Evolutionary conservation across 2,888 invertebrate species (phyloP), one percentile per base, ranked within the genome.

Genomic region (Leucophenga maculata): DNA sequence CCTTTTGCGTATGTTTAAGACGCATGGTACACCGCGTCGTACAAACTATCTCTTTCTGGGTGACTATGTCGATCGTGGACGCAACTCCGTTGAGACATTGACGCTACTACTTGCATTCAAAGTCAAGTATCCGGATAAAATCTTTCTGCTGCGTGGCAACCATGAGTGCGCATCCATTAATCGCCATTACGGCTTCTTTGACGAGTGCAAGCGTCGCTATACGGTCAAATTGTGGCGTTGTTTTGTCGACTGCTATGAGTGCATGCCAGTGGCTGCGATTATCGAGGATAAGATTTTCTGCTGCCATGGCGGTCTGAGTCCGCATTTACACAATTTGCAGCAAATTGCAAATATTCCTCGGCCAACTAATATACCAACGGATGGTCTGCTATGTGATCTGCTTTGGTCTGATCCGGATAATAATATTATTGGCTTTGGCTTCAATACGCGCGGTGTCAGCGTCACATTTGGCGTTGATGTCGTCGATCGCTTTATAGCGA

Each of bases 111-210:
- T 98, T 79, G 97, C 97, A 48, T 98, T 98, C 91, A 98, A 98
- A 91, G 98, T 98, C 86, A 98, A 98, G 91, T 98, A 97, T 89
- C 97, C 97, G 65, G 97, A 98, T 89, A 98, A 98, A 89, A 97
- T 98, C 91, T 97, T 97, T 91, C 91, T 98, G 82, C 91, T 98
- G 80, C 91, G 97, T 88, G 98, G 98, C 79, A 98, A 98, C 89
- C 97, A 98, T 89, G 97, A 98, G 88, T 97, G 97, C 89, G 97
- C 97, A 18, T n/a, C 8, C 8, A 31, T 57, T 6, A 57, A 57
- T 26, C 9, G 14, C 11, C 8, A 26, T 26, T 57, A 57, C 18
- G 57, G 57, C 3, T 57, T 57, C 31, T 57, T 2, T 26, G 57
- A 57, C 26, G 57, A 57, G n/a, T 57, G 57, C n/a, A 57, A 57